Conservation (phyloP, 2,888 invertebrate genomes). For the Anaspis maculata region DNA sequence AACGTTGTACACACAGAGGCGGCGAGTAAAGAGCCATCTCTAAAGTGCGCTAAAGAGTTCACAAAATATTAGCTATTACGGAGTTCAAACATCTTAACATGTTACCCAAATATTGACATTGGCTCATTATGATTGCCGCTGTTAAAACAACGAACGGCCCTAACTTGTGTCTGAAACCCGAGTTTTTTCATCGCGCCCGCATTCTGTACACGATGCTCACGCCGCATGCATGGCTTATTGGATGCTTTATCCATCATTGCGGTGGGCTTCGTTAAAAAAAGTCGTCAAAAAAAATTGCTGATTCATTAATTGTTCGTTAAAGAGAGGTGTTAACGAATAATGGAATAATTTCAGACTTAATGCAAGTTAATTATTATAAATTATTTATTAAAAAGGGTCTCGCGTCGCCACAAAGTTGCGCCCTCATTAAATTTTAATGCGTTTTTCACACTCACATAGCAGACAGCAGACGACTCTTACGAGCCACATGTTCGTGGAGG, state of each 20-base stretch:
- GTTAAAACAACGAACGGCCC: slow-evolving; percentile 14
- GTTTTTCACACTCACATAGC: no score
- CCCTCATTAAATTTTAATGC: neutral
- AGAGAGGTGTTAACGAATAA: slow-evolving; percentile 17
- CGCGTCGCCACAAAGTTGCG: neutral
- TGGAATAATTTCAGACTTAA: slow-evolving; percentile 17
- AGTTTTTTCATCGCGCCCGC: no score
- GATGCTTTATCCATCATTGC: no score
- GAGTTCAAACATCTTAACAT: slow-evolving; percentile 19
- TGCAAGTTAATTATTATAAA: slow-evolving; percentile 18
- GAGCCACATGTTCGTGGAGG: no score
- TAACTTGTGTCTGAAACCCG: no score
- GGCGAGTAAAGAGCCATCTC: no score
- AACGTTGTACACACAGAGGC: no score
- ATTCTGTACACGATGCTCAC: neutral
- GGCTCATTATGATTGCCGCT: slow-evolving; percentile 21
- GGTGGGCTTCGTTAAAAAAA: no score
- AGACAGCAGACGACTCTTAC: no score
- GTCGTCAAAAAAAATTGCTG: slow-evolving; percentile 15
- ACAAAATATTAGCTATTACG: slow-evolving; percentile 14
- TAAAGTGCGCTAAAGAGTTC: slow-evolving; percentile 11
- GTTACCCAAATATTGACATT: slow-evolving; percentile 20
- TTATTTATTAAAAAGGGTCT: slow-evolving; percentile 14
- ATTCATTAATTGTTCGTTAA: slow-evolving; percentile 19
- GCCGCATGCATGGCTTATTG: no score